Percentiles rank a stretch among this genome's conserved stretches.
Evolutionary conservation across 1,140 invertebrate species (phyloP).

Genomic region (Zaprionus capensis): DNA sequence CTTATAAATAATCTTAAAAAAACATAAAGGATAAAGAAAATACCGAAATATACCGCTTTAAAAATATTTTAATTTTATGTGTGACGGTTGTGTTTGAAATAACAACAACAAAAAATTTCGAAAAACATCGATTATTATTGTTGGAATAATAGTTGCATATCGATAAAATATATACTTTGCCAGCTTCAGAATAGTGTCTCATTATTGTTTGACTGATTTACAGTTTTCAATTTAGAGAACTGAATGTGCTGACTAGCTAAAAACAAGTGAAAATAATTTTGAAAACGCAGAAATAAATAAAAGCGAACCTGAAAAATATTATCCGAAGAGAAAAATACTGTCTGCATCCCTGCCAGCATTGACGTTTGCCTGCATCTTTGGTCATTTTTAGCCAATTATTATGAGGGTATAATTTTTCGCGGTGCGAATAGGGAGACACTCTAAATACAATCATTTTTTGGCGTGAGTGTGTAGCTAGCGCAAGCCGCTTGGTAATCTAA

Average conservation of each 20-base stretch:
- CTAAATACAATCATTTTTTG: slow-evolving; percentile 54
- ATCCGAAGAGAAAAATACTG: not conserved
- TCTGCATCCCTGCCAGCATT: slow-evolving; percentile 22
- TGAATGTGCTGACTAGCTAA: too few species aligned
- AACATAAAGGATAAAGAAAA: too few species aligned
- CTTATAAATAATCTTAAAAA: too few species aligned
- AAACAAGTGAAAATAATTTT: not conserved
- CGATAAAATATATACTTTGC: not conserved
- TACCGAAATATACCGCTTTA: not conserved
- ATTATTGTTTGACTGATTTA: not conserved
- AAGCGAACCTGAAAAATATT: not conserved
- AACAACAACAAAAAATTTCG: not conserved
- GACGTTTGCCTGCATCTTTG: slow-evolving; percentile 15
- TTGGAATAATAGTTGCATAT: not conserved
- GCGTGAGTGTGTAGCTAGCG: slow-evolving; percentile 70
- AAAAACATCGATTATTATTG: not conserved
- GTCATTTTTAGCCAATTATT: slow-evolving; percentile 46
- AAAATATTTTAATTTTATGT: too few species aligned
- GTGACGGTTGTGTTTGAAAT: not conserved
- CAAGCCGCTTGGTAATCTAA: slow-evolving; percentile 67
- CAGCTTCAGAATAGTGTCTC: not conserved
- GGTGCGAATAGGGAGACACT: slow-evolving; percentile 43
- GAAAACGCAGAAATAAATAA: not conserved
- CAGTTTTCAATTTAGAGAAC: too few species aligned
- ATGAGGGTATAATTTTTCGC: slow-evolving; percentile 24